Base-by-base conservation (phyloP, 1,140 invertebrate species). In the Xylocopa sonorina region DNA sequence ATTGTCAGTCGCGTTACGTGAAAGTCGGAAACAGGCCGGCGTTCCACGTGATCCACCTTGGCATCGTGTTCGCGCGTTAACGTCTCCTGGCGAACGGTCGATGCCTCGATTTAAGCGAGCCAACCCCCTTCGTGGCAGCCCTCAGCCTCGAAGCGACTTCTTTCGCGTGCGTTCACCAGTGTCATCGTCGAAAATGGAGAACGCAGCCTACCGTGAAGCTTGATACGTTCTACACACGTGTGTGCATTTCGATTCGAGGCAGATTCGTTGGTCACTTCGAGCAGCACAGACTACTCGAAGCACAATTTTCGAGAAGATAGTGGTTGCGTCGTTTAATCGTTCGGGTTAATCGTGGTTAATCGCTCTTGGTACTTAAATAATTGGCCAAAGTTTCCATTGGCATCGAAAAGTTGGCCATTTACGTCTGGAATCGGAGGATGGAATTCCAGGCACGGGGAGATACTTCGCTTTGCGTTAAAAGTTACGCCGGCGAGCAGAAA, bases 141-240 rank as follows among this genome's bases (percentile, higher is more conserved):
- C 43, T n/a, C 3, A 27, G 34, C 16, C 46, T 67, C 48, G 55
- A 14, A 4, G 32, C 66, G 29, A 80, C 60, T 80, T 80, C 80
- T 60, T 69, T 80, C 77, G 43, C 21, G 3, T 75, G 69, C 78
- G 75, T 82, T 82, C 75, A 68, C 80, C 32, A 82, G 72, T 63
- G 69, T 55, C 32, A 82, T 82, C 50, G 60, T 81, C 67, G 46
- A 60, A 55, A 50, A 66, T 79, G n/a, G n/a, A n/a, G n/a, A n/a
- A n/a, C n/a, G n/a, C n/a, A n/a, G n/a, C n/a, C n/a, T n/a, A n/a
- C n/a, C n/a, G n/a, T n/a, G n/a, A n/a, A n/a, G n/a, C n/a, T n/a
- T n/a, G n/a, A n/a, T n/a, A n/a, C n/a, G n/a, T n/a, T n/a, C n/a
- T n/a, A n/a, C n/a, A n/a, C n/a, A n/a, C n/a, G n/a, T n/a, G n/a